Evolutionary conservation across 2,888 invertebrate genomes (phyloP).

Genomic region (Lathronympha strigana): DNA sequence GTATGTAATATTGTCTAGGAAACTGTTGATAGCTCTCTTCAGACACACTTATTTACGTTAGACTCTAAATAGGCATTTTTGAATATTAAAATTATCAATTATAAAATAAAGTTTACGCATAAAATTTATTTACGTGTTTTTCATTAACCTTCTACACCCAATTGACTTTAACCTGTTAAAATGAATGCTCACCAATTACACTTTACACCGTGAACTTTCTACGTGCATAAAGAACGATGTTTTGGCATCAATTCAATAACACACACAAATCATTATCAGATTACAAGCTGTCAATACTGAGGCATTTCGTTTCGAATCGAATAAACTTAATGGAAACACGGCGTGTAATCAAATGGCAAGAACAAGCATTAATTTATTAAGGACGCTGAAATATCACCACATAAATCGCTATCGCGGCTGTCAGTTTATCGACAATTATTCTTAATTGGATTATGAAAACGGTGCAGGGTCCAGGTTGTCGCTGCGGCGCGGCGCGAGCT

Average conservation of each 20-base stretch:
- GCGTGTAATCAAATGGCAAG: conserved; percentile 79
- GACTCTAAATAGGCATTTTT: background rate
- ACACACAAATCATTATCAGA: conserved; percentile 63
- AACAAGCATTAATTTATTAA: conserved; percentile 84
- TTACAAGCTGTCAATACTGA: conserved; percentile 71
- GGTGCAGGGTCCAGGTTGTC: conserved; percentile 58
- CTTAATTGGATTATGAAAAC: conserved; percentile 84
- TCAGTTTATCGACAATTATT: conserved; percentile 84
- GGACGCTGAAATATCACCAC: conserved; percentile 82
- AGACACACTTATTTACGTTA: too few species aligned
- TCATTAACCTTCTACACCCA: background rate
- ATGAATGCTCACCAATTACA: conserved; percentile 13
- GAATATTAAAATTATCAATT: background rate
- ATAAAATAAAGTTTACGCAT: background rate
- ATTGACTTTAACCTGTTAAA: conserved; percentile 3
- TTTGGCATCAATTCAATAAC: conserved; percentile 43
- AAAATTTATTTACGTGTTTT: background rate
- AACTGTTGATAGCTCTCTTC: too few species aligned
- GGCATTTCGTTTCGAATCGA: conserved; percentile 66
- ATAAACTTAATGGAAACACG: conserved; percentile 75
- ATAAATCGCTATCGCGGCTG: conserved; percentile 81
- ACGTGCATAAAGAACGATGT: conserved; percentile 36
- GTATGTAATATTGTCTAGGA: too few species aligned
- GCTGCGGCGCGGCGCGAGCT: conserved; percentile 50
- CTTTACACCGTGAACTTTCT: conserved; percentile 26